These are phyloP conservation scores for Poeciliopsis gracilis DNA, from an alignment of 2,797 vertebrate genomes.

Conservation along the genomic window DNA sequence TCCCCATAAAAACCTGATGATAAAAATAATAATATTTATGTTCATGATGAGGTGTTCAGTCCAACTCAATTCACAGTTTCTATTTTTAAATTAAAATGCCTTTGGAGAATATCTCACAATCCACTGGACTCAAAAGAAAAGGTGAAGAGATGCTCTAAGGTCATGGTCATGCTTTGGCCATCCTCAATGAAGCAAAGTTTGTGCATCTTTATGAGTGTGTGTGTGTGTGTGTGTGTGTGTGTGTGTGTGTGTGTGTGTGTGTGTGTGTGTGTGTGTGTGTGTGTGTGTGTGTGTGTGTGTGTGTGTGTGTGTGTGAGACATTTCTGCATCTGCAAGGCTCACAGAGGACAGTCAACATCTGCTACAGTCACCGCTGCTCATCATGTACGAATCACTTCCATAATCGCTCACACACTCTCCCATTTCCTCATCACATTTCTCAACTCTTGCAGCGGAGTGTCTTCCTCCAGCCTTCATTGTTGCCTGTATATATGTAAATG, in stretches of 20 bases:
- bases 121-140: background rate
- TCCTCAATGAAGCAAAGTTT: background rate
- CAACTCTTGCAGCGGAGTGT: background rate
- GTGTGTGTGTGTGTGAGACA: constrained; percentile 7
- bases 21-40: background rate
- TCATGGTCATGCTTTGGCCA: background rate
- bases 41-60: background rate
- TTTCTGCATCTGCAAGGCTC: constrained; percentile 22
- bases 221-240: background rate
- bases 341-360: constrained; percentile 61
- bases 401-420: constrained; percentile 26
- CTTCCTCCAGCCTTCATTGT: constrained; percentile 3
- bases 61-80: background rate
- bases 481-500: background rate
- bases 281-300: constrained; percentile 16
- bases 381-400: constrained; percentile 31
- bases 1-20: background rate
- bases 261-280: constrained; percentile 16
- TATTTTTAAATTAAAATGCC: background rate
- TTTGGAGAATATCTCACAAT: background rate
- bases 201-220: constrained; percentile 11
- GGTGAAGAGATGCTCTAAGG: background rate
- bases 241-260: constrained; percentile 6
- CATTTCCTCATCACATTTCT: background rate
- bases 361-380: constrained; percentile 29